Percentiles rank a stretch among this genome's conserved stretches.
phyloP scores from a whole-genome alignment of 2,888 invertebrate species.

The Cephalotes varians region DNA sequence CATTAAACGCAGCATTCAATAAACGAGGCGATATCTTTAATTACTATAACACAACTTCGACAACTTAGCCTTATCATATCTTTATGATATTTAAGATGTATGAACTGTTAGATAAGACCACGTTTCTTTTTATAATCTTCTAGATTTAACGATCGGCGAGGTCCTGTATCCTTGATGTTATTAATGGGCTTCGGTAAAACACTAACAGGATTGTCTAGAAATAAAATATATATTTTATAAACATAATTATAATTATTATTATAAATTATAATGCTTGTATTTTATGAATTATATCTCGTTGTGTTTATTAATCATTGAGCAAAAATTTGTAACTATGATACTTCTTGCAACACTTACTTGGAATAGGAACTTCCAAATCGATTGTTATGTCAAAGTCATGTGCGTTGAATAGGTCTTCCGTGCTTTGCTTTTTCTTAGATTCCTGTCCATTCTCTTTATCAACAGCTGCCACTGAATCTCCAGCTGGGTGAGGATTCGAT shows the following conservation, averaged over 20 bases:
- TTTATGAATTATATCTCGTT: background rate
- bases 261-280: no score
- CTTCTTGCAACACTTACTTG: constrained; percentile 88
- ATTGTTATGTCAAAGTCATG: constrained; percentile 99
- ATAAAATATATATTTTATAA: constrained; percentile 41
- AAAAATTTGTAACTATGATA: constrained; percentile 33
- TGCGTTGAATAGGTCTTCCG: constrained; percentile 88
- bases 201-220: constrained; percentile 89
- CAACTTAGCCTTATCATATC: constrained; percentile 56
- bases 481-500: constrained; percentile 61
- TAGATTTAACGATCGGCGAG: constrained; percentile 94
- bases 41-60: constrained; percentile 54
- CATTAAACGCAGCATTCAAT: constrained; percentile 60
- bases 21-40: constrained; percentile 39
- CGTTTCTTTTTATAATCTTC: constrained; percentile 98
- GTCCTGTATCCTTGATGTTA: constrained; percentile 92
- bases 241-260: no score
- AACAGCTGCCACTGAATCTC: constrained; percentile 75
- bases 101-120: constrained; percentile 91
- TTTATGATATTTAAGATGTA: constrained; percentile 53
- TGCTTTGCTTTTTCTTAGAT: constrained; percentile 81
- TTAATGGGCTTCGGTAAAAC: constrained; percentile 92
- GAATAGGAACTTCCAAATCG: constrained; percentile 94
- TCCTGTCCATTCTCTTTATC: constrained; percentile 84
- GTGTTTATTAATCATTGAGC: background rate